A percentile compares a stretch with the other conserved stretches of the same genome.
Conservation (phyloP, 2,113 vertebrate species). For the Columbina picui region DNA sequence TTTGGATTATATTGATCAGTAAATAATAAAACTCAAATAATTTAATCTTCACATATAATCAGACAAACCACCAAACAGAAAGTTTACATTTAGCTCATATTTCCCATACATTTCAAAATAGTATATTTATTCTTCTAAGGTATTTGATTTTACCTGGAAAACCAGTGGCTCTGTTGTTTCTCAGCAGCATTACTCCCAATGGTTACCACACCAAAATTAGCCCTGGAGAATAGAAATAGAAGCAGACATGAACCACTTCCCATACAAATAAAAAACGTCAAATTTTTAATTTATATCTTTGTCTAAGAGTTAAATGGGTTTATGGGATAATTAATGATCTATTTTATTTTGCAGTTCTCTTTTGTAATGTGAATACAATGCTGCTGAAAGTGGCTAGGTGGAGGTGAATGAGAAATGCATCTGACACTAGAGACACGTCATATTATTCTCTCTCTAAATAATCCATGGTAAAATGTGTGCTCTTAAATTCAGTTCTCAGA, state of each 20-base stretch:
- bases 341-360: not conserved
- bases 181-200: not conserved
- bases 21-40: not conserved
- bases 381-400: not conserved
- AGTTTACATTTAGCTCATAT: not conserved
- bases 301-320: not conserved
- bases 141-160: not conserved
- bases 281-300: not conserved
- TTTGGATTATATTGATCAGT: not conserved
- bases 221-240: not conserved
- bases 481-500: not conserved
- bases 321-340: not conserved
- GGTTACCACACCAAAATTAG: not conserved
- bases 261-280: not conserved
- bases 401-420: not conserved
- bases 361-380: not conserved
- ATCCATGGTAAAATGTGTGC: fast-evolving
- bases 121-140: not conserved
- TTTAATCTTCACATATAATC: not conserved
- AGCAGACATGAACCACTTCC: not conserved
- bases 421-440: not conserved
- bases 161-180: not conserved
- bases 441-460: not conserved
- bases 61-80: fast-evolving
- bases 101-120: not conserved